A percentile compares a stretch with the other conserved stretches of the same genome.
Evolutionary conservation across 2,113 vertebrate species (phyloP).

Genomic region (Eolophus roseicapilla): DNA sequence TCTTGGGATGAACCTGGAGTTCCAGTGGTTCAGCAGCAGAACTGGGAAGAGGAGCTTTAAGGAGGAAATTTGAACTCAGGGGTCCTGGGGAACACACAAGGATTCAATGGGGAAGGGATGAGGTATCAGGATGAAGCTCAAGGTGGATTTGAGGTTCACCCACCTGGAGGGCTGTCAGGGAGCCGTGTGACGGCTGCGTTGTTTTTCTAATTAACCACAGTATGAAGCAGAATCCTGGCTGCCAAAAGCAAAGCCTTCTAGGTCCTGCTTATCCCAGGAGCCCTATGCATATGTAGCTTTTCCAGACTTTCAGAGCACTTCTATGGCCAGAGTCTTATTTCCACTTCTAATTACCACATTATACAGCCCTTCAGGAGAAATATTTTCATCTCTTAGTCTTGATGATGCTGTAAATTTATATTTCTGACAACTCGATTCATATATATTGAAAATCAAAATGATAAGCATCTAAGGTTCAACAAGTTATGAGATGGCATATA

Average conservation of each 20-base stretch:
- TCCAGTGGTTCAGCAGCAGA: not conserved
- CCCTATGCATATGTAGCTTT: not conserved
- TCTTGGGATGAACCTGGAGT: not conserved
- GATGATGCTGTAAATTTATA: not conserved
- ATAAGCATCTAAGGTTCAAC: conserved; percentile 41
- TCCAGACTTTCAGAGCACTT: not conserved
- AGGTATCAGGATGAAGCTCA: not conserved
- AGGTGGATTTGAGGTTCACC: not conserved
- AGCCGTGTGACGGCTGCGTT: not conserved
- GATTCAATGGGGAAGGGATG: not conserved
- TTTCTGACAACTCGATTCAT: not conserved
- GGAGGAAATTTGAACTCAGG: not conserved
- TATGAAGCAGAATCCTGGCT: not conserved
- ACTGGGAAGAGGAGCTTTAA: not conserved
- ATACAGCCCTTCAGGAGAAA: conserved; percentile 2
- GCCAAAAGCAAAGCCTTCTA: not conserved
- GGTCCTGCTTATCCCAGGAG: not conserved
- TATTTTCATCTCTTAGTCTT: conserved; percentile 6
- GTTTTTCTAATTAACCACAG: not conserved
- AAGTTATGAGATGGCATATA: not conserved
- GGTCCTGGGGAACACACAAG: not conserved
- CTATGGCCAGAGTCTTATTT: not conserved
- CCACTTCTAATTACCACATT: not conserved
- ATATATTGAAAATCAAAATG: not conserved
- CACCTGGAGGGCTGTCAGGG: not conserved